These are phyloP conservation scores for Apis cerana DNA, from an alignment of 1,140 invertebrate species.

Conservation along the genomic window DNA sequence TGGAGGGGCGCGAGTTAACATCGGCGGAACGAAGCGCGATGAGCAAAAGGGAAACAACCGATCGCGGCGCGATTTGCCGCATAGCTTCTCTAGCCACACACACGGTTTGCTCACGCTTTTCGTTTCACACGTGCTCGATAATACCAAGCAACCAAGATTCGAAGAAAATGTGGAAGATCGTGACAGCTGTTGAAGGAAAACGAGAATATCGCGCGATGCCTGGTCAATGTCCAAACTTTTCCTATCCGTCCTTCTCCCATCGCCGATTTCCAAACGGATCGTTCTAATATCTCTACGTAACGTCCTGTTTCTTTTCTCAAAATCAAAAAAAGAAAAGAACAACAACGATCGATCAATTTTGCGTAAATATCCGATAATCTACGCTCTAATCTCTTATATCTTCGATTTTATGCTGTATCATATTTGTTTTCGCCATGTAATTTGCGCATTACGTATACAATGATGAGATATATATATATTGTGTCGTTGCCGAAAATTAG, in stretches of 20 bases:
- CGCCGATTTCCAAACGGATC: background rate
- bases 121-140: constrained; percentile 30
- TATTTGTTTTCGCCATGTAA: no score
- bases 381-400: no score
- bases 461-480: no score
- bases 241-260: background rate
- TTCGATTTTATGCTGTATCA: no score
- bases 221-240: background rate
- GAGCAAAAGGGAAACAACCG: constrained; percentile 5
- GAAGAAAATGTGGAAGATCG: background rate
- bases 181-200: background rate
- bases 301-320: background rate
- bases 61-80: background rate
- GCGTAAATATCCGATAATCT: no score
- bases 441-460: no score
- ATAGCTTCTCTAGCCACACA: constrained; percentile 17
- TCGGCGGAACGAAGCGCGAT: constrained; percentile 25
- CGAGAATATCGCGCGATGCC: background rate
- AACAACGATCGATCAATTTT: no score
- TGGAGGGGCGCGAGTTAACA: constrained; percentile 23
- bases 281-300: background rate
- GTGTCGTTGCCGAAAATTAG: no score
- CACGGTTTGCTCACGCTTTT: constrained; percentile 20
- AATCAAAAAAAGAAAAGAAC: background rate
- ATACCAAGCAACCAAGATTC: constrained; percentile 6